A percentile compares a stretch with the other conserved stretches of the same genome.
phyloP scores from a whole-genome alignment of 2,797 vertebrate species.

The Macroramphosus scolopax region DNA sequence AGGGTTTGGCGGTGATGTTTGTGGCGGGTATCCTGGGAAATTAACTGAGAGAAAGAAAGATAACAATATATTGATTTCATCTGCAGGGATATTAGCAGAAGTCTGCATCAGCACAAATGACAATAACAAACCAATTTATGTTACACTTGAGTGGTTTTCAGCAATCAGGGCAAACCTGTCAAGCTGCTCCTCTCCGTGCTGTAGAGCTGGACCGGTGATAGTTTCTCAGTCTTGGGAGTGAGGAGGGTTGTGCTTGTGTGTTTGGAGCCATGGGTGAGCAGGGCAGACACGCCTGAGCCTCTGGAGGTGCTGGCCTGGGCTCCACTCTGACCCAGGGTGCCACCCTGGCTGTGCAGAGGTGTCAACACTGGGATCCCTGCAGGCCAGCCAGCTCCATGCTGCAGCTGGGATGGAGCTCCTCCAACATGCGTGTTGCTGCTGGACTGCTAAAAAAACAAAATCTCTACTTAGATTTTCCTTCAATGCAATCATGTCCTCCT shows the following conservation, averaged over 20 bases:
- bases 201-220: conserved; percentile 83
- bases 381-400: conserved; percentile 60
- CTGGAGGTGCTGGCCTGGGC: conserved; percentile 46
- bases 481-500: not conserved
- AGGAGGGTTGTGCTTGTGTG: conserved; percentile 63
- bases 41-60: conserved; percentile 65
- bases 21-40: conserved; percentile 72
- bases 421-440: conserved; percentile 37
- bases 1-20: conserved; percentile 63
- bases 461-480: not conserved
- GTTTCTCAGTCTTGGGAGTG: conserved; percentile 86
- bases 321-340: conserved; percentile 29
- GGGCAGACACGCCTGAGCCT: conserved; percentile 55
- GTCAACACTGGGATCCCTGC: conserved; percentile 41
- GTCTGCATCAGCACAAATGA: too few relatives aligned
- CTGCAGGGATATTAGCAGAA: too few relatives aligned
- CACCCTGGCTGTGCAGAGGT: conserved; percentile 50
- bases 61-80: not conserved
- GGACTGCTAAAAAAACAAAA: conserved; percentile 41
- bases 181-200: conserved; percentile 72
- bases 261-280: conserved; percentile 59
- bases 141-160: too few relatives aligned
- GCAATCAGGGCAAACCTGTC: conserved; percentile 52
- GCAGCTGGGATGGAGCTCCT: conserved; percentile 48
- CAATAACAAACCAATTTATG: too few relatives aligned